Evolutionary conservation across 2,797 vertebrate species (phyloP), one percentile per base, ranked within the genome.

Genomic region (Mergus octosetaceus): DNA sequence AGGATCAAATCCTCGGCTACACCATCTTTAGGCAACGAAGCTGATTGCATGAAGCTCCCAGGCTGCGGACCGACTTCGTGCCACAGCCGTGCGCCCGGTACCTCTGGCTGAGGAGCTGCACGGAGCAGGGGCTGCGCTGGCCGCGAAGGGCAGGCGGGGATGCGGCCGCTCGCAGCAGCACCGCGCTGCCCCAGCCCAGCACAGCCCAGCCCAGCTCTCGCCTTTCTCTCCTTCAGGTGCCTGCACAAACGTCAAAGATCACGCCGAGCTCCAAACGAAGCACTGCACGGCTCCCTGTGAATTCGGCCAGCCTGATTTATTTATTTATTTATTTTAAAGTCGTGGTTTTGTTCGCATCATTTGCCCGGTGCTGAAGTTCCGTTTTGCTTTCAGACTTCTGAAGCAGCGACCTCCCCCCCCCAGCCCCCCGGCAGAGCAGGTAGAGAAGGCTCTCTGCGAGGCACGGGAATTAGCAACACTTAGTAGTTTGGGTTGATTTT

Each of bases 1-100:
- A 97, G 98, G 97, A 98, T 98, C 97, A 98, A 96, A 98, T 97
- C 98, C 97, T 97, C 97, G 97, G 87, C 97, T 89, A 95, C 98
- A 97, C 97, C 97, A 96, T 98, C 97, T 97, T 95, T 93, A 94
- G 88, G 97, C 97, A 96, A 96, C 94, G 97, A 96, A 96, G 97
- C 90, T 96, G 97, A 97, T 97, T 96, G 97, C 39, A 90, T 83
- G 66, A 96, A 97, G 96, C 88, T 97, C 96, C 84, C 93, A 68
- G 94, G 95, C 94, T 75, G 94, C 93, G 79, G 94, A 94, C 95
- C 53, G 93, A 97, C 95, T 97, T 81, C 91, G 96, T 96, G 95
- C 91, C 95, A 94, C 87, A 69, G 83, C 87, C 79, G 84, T 93
- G 54, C 71, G 87, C 74, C 87, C 43, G 43, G 19, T 20, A 10